Base-by-base conservation (phyloP, 1,140 invertebrate genomes). In the Papilio glaucus region DNA sequence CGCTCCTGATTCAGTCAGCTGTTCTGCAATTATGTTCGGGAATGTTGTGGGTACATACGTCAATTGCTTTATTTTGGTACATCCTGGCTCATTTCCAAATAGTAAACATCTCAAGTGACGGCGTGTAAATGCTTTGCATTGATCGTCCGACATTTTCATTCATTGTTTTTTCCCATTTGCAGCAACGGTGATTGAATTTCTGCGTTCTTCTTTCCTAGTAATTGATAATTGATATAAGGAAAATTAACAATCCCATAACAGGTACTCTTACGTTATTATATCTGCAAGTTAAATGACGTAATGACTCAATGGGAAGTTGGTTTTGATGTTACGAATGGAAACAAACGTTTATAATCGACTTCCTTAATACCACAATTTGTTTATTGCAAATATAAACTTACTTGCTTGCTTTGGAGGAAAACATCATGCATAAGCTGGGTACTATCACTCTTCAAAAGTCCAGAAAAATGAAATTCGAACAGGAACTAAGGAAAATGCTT, bases 71-170 rank as follows among this genome's bases (percentile, higher is more conserved):
- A 38, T 65, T 65, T 39, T n/a, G 37, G 29, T 39, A 65, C 18
- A 63, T 37, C 61, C 15, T 37, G 62, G 33, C 62, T 29, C 37
- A 57, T 65, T 9, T 65, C 62, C 62, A 65, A 65, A 65, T 65
- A 65, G 62, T 65, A 39, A 38, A 65, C 62, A 65, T 39, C 15
- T 15, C 15, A 63, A 37, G 12, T 38, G 62, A 65, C 37, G 37
- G 5, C 15, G 62, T 15, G n/a, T 65, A 63, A 63, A 39, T 38
- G n/a, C 62, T 9, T 10, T 18, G 33, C 33, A 38, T 39, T 18
- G 15, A 21, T 39, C 18, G 15, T 39, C 37, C 4, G 62, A 33
- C 29, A 26, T 21, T 65, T 63, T 65, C 62, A 65, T 65, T 65
- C 62, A 65, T 65, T 21, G 15, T 65, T 65, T 65, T 65, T 12